Conservation (phyloP, 2,113 vertebrate genomes). For the Ondatra zibethicus region DNA sequence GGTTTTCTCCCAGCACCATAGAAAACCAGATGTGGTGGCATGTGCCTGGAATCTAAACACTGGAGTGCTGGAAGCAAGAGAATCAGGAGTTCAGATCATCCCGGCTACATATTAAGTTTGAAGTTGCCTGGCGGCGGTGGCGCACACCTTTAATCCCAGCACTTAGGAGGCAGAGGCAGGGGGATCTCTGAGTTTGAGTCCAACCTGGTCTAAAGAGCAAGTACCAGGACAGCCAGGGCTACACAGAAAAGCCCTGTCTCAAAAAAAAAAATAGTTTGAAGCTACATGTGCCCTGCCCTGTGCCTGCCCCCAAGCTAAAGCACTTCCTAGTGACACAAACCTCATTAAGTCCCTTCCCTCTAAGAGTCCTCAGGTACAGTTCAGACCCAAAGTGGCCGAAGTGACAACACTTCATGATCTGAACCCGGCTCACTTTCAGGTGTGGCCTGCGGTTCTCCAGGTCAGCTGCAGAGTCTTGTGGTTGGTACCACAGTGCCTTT, state of each 20-base stretch:
- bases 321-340: not conserved
- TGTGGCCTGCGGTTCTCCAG: not conserved
- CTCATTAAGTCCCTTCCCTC: not conserved
- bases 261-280: not conserved
- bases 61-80: not conserved
- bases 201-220: not conserved
- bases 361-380: not conserved
- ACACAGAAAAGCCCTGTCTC: not conserved
- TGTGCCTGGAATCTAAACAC: not conserved
- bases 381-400: not conserved
- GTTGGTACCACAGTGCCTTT: not conserved
- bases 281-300: no score
- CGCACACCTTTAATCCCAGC: not conserved
- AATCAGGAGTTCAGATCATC: not conserved
- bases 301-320: not conserved
- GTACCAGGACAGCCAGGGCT: not conserved
- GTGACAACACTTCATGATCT: not conserved
- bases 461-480: not conserved
- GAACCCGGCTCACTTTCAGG: not conserved
- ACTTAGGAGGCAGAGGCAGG: not conserved
- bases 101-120: no score
- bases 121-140: not conserved
- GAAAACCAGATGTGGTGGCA: not conserved
- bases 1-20: not conserved
- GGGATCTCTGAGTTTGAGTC: not conserved